Evolutionary conservation across 2,113 vertebrate genomes (phyloP).

Genomic region (Periophthalmus modestus): DNA sequence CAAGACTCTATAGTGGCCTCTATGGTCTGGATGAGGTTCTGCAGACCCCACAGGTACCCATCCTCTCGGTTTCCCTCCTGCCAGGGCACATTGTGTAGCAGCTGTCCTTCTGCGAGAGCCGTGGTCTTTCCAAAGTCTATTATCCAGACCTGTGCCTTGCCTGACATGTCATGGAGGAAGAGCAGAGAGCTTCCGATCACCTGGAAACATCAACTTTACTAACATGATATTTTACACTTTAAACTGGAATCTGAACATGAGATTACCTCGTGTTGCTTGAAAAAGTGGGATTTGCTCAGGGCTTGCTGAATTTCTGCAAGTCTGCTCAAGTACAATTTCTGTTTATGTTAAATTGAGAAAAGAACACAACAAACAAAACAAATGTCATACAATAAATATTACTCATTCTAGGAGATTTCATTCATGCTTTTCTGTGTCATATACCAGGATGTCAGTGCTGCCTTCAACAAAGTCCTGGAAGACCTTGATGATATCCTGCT

Average conservation of each 20-base stretch:
- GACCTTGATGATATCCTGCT: slow-evolving; percentile 86
- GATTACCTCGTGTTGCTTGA: slow-evolving; percentile 90
- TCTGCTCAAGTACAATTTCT: slow-evolving; percentile 89
- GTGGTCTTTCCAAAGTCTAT: slow-evolving; percentile 99
- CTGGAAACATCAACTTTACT: slow-evolving; percentile 42
- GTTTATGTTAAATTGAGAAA: slow-evolving; percentile 21
- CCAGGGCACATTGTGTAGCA: slow-evolving; percentile 90
- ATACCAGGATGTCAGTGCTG: slow-evolving; percentile 84
- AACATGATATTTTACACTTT: background rate
- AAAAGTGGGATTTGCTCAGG: slow-evolving; percentile 90
- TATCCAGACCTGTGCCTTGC: slow-evolving; percentile 90
- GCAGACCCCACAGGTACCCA: slow-evolving; percentile 93
- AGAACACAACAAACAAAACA: background rate
- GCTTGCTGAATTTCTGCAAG: slow-evolving; percentile 87
- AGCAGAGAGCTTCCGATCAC: slow-evolving; percentile 98
- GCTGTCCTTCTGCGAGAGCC: slow-evolving; percentile 84
- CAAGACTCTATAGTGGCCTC: slow-evolving; percentile 39
- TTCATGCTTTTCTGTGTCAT: slow-evolving; percentile 28
- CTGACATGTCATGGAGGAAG: slow-evolving; percentile 92
- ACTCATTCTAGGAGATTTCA: background rate
- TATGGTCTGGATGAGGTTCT: slow-evolving; percentile 86
- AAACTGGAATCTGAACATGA: background rate
- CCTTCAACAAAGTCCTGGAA: slow-evolving; percentile 89
- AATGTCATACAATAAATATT: background rate
- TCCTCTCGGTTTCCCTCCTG: slow-evolving; percentile 96